These are phyloP conservation scores for Tragelaphus eurycerus DNA, from an alignment of 2,797 vertebrate species.

Conservation along the genomic window DNA sequence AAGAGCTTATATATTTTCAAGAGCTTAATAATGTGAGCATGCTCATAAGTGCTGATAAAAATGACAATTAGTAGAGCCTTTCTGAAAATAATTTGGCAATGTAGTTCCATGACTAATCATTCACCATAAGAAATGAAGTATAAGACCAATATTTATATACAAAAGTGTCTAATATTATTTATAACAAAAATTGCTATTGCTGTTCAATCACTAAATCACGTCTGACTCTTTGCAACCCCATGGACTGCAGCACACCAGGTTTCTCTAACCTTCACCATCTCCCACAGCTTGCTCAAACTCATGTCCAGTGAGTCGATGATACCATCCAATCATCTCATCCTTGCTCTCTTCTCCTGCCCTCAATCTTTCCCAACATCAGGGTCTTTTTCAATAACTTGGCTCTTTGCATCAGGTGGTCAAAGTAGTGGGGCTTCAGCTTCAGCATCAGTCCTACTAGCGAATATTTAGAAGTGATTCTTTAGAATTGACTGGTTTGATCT, in stretches of 20 bases:
- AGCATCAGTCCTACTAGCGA: neutral
- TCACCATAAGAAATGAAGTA: neutral
- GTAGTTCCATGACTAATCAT: neutral
- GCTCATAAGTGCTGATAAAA: neutral
- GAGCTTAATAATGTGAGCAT: neutral
- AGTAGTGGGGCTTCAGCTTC: neutral
- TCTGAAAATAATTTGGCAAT: neutral
- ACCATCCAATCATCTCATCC: neutral
- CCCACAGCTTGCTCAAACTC: neutral
- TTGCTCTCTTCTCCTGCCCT: neutral
- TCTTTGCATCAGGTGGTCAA: neutral
- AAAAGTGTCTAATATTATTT: neutral
- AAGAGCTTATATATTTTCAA: neutral
- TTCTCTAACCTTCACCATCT: neutral
- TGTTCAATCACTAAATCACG: neutral
- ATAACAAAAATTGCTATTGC: neutral
- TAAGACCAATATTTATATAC: neutral
- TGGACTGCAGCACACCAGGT: neutral
- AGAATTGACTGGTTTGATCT: neutral
- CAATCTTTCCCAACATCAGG: neutral
- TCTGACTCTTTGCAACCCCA: neutral
- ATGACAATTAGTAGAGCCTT: neutral
- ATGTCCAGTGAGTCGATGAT: neutral
- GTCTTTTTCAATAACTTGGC: neutral
- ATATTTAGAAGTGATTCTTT: neutral